Percentiles rank a stretch among this genome's conserved stretches.
phyloP scores from a whole-genome alignment of 2,797 vertebrate species.

The Muscicapa comitata region DNA sequence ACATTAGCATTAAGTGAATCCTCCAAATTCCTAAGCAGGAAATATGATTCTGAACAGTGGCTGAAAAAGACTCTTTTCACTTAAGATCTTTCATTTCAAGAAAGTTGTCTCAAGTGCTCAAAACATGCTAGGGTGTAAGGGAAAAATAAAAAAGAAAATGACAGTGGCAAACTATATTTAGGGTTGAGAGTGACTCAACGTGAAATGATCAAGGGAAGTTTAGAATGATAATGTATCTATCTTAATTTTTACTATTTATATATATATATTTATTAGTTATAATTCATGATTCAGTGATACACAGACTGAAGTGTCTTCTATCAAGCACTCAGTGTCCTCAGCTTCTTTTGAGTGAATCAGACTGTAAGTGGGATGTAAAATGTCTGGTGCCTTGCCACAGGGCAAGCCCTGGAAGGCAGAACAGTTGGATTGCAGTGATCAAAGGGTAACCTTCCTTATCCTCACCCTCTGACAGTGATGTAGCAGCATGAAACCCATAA shows the following conservation, averaged over 20 bases:
- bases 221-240: neutral
- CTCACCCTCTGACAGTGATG: neutral
- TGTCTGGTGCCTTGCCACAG: neutral
- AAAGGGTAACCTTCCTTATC: neutral
- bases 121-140: neutral
- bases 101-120: neutral
- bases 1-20: neutral
- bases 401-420: neutral
- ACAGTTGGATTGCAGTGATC: neutral
- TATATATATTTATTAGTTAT: neutral
- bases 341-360: neutral
- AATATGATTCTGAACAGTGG: neutral
- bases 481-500: neutral
- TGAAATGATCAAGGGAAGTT: neutral
- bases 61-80: neutral
- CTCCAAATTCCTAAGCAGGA: neutral
- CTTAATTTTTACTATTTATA: neutral
- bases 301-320: neutral
- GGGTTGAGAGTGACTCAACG: constrained; percentile 2
- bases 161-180: constrained; percentile 32
- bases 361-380: neutral
- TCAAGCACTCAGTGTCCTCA: neutral
- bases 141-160: constrained; percentile 1
- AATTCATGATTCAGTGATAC: neutral
- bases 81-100: neutral